Percentiles rank a stretch among this genome's conserved stretches.
Conservation (phyloP, 2,888 invertebrate genomes). For the Neocrepidodera transversa region DNA sequence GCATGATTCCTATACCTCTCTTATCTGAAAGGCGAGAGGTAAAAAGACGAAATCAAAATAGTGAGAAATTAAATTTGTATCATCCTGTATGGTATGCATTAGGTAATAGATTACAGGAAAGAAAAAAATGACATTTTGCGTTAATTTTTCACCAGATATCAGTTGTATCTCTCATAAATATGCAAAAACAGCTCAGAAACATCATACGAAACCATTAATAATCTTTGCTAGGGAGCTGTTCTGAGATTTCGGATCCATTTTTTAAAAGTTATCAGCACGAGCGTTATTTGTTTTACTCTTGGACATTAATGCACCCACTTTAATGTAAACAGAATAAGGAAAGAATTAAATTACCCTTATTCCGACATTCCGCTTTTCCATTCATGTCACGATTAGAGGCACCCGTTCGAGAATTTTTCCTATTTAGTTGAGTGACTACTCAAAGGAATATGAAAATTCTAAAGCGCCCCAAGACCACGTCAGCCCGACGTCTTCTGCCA, state of each 20-base stretch:
- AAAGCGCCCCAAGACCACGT: constrained; percentile 12
- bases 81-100: too few species aligned
- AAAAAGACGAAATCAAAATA: too few species aligned
- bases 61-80: too few species aligned
- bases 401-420: constrained; percentile 9
- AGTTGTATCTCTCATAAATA: neutral
- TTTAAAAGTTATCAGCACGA: neutral
- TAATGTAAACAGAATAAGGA: constrained; percentile 6
- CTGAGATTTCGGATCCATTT: neutral
- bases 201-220: neutral
- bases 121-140: too few species aligned
- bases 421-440: constrained; percentile 15
- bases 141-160: too few species aligned
- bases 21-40: too few species aligned
- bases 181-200: neutral
- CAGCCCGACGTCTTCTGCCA: constrained; percentile 15
- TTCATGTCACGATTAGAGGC: constrained; percentile 9
- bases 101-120: too few species aligned
- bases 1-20: too few species aligned
- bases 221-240: neutral
- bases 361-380: neutral
- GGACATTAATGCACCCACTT: constrained; percentile 6
- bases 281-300: neutral
- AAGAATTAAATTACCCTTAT: constrained; percentile 5
- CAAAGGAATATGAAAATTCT: constrained; percentile 16